Evolutionary conservation across 2,888 invertebrate genomes (phyloP).

Genomic region (Dolomedes plantarius): DNA sequence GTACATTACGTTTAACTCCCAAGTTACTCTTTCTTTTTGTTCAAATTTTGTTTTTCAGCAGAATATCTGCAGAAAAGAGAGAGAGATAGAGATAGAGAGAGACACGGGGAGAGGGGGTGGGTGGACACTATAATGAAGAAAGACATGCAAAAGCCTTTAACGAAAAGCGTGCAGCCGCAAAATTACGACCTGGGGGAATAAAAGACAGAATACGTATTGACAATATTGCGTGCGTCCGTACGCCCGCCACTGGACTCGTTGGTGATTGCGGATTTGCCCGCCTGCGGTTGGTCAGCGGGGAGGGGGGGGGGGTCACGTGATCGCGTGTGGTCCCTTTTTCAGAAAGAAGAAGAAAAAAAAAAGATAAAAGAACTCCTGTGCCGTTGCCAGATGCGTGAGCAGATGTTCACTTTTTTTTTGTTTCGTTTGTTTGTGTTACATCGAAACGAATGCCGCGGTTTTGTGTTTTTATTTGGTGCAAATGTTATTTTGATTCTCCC

Average conservation of each 20-base stretch:
- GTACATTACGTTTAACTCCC: neutral
- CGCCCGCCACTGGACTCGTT: conserved; percentile 18
- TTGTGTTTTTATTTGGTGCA: conserved; percentile 26
- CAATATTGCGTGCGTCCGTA: conserved; percentile 47
- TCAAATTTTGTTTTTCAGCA: conserved; percentile 18
- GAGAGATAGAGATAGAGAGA: too few species aligned
- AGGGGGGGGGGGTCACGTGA: conserved; percentile 47
- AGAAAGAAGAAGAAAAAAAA: too few species aligned
- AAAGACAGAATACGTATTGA: conserved; percentile 36
- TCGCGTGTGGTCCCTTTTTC: conserved; percentile 47
- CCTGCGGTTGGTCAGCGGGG: conserved; percentile 38
- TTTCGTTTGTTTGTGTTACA: conserved; percentile 44
- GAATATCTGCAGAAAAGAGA: neutral
- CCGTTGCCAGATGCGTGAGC: conserved; percentile 61
- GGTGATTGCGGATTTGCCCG: conserved; percentile 41
- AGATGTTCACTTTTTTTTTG: conserved; percentile 51
- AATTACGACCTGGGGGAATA: conserved; percentile 48
- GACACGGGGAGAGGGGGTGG: neutral
- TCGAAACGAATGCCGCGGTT: conserved; percentile 7
- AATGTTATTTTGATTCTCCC: conserved; percentile 11
- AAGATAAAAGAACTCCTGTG: conserved; percentile 17
- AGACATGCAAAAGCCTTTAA: conserved; percentile 63
- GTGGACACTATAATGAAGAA: conserved; percentile 9
- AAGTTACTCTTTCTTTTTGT: neutral
- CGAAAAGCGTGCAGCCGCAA: conserved; percentile 38